phyloP scores from a whole-genome alignment of 2,888 invertebrate species.

The Halocaridina rubra region DNA sequence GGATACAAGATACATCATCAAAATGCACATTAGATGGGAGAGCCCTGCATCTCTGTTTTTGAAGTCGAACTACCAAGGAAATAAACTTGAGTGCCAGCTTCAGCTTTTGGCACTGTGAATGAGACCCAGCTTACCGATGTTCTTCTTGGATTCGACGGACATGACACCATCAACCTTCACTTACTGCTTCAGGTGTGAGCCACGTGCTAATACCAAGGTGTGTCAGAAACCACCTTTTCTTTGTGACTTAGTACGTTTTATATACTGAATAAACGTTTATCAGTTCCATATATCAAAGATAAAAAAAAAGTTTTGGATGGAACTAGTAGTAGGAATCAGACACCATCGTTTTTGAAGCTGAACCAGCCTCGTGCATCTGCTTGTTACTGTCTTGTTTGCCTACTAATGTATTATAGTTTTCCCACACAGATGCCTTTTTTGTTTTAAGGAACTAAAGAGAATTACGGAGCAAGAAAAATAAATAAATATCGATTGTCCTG shows the following conservation, averaged over 20 bases:
- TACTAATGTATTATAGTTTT: slow-evolving; percentile 60
- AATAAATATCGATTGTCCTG: not conserved
- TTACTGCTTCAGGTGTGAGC: slow-evolving; percentile 54
- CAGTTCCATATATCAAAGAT: slow-evolving; percentile 47
- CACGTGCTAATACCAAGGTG: slow-evolving; percentile 48
- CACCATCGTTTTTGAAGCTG: slow-evolving; percentile 51
- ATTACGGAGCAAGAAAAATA: slow-evolving; percentile 22
- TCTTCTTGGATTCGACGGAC: no score
- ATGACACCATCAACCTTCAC: slow-evolving; percentile 16
- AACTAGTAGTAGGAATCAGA: slow-evolving; percentile 48
- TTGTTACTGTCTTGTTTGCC: slow-evolving; percentile 61
- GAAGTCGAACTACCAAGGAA: no score
- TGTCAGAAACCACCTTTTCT: slow-evolving; percentile 52
- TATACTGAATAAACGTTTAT: slow-evolving; percentile 47
- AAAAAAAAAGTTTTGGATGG: slow-evolving; percentile 53
- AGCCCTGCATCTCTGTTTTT: no score
- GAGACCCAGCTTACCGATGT: not conserved
- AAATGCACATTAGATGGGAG: no score
- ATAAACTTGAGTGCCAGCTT: no score
- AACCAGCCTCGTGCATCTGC: slow-evolving; percentile 56
- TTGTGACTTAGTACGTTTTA: slow-evolving; percentile 51
- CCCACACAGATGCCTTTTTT: slow-evolving; percentile 61
- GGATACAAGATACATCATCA: no score
- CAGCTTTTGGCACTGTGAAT: not conserved
- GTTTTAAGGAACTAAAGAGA: slow-evolving; percentile 56